Percentiles rank a stretch among this genome's conserved stretches.
Evolutionary conservation across 2,797 vertebrate species (phyloP).

Genomic region (Lerista edwardsae): DNA sequence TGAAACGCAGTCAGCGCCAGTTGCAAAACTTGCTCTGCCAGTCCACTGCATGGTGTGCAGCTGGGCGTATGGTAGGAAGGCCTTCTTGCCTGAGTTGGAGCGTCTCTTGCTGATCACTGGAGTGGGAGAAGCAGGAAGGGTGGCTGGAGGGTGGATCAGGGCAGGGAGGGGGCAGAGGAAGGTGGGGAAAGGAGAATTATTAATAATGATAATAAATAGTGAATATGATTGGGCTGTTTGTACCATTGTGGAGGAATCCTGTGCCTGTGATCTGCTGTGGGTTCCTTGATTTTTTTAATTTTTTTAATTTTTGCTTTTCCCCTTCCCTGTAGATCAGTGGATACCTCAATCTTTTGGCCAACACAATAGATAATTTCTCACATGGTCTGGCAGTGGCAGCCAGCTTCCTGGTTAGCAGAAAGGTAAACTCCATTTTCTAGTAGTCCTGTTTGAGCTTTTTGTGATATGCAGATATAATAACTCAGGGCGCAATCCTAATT

Average conservation of each 20-base stretch:
- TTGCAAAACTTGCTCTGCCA: no score
- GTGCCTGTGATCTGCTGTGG: neutral
- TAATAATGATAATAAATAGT: no score
- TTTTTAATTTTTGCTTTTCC: neutral
- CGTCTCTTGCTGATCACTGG: no score
- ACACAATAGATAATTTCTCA: conserved; percentile 99
- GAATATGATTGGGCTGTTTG: neutral
- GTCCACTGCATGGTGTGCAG: no score
- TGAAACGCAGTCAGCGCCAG: no score
- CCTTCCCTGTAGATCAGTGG: conserved; percentile 87
- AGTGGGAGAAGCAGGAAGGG: no score
- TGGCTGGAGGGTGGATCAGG: no score
- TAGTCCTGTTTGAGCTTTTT: neutral
- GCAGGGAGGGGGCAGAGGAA: no score
- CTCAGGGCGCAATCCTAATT: no score
- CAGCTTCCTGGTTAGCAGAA: conserved; percentile 96
- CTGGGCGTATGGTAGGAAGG: no score
- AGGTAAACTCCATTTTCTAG: conserved; percentile 81
- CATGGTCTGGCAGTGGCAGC: conserved; percentile 95
- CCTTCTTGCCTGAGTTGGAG: no score
- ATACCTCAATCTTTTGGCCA: conserved; percentile 96
- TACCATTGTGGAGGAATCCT: neutral
- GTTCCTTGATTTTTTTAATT: conserved; percentile 35
- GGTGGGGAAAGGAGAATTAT: no score
- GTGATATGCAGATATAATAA: conserved; percentile 14